Base-by-base conservation (phyloP, 2,113 vertebrate species). In the Rhombomys opimus region DNA sequence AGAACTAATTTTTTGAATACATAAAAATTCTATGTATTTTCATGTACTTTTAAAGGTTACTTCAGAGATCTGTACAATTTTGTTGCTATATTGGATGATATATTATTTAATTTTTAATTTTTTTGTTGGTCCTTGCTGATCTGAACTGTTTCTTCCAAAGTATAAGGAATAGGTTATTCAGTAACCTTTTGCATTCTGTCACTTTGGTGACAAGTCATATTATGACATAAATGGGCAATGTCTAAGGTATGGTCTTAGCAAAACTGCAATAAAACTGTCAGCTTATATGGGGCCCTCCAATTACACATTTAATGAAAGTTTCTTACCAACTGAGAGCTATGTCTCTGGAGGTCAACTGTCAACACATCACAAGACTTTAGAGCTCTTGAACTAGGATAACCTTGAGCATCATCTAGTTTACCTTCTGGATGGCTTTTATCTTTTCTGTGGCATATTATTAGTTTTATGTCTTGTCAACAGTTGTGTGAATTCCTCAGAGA, bases 1-100 rank as follows among this genome's bases (percentile, higher is more conserved):
- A 87, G n/a, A 67, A 38, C 78, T 68, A 63, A 80, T 22, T 46
- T 95, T 94, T 61, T 59, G 2, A 90, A 94, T 72, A 38, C 23
- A 72, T 65, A 89, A 89, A 89, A 94, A 87, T 81, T 57, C 25
- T 77, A 11, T 94, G 1, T 17, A 68, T 89, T 70, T 59, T 32
- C 30, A n/a, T 96, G 2, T 41, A 73, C 41, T 91, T 76, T n/a
- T 78, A 80, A 81, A 85, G 77, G 13, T 41, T 88, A 82, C 27
- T 61, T 90, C 82, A 67, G n/a, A 76, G 10, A 82, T 72, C 76
- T 41, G 95, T 94, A 72, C 4, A 90, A 30, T 92, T 97, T 50
- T 59, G 4, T 46, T 92, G 18, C 23, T 87, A 13, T 30, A 73
- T 72, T 72, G 30, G 3, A 25, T 68, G 11, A 46, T 81, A 75